Evolutionary conservation across 92 coral and sea anemone genomes (phyloP), one percentile per base, ranked within the genome.

Genomic region (Actinernus sp.): DNA sequence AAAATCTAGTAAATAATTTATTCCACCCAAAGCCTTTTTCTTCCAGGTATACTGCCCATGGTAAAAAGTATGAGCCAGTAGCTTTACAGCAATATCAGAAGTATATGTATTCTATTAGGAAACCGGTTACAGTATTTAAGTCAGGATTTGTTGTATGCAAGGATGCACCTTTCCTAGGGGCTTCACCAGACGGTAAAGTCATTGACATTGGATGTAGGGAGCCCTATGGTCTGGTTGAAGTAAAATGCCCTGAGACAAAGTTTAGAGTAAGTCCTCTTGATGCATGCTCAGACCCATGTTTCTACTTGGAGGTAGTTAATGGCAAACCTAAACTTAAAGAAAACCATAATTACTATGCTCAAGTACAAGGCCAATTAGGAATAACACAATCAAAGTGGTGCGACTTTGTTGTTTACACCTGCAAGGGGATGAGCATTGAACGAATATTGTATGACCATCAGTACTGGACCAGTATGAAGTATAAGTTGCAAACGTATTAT

Each of bases 51-150:
- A 55, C 83, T 23, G 55, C 34, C 11, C 88, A 86, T 58, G 88
- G 92, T 2, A 65, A 38, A 13, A 62, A 70, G 17, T 86, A 86
- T 29, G 88, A 86, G 21, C 68, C 83, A 17, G 59, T 61, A 16
- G 88, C 88, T 33, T 62, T 81, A 18, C 28, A 44, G 31, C 76
- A 71, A 24, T 81, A 87, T 38, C 32, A 74, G 40, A 87, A 76
- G 27, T 71, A 75, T 53, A 75, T 87, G 93, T 55, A 26, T 30
- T 18, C 66, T 3, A 82, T 57, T 10, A 31, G 76, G 34, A 72
- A 27, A 51, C 75, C 74, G 4, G 79, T 76, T 1, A 25, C 31
- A 37, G 63, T 82, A 6, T 53, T 33, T 37, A 88, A 66, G 47
- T 77, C 70, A 32, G 90, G 95, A 9, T 48, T 79, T 13, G 79